A percentile compares a stretch with the other conserved stretches of the same genome.
phyloP scores from a whole-genome alignment of 2,797 vertebrate species.

The Neolamprologus multifasciatus region DNA sequence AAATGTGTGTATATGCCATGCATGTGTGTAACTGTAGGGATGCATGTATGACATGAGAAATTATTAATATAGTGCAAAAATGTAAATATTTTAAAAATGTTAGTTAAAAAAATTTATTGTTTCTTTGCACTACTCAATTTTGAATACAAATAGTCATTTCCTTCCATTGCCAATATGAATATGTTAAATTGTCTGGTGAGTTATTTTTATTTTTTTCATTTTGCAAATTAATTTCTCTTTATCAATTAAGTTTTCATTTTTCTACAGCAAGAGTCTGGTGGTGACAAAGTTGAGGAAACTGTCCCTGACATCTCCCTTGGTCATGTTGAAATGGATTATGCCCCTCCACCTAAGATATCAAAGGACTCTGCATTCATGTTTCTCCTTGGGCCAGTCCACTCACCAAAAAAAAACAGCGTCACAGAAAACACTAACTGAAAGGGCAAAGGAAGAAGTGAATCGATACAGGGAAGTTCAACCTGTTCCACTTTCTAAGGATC shows the following conservation, averaged over 20 bases:
- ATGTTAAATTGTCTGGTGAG: not conserved
- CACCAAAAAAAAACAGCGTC: not conserved
- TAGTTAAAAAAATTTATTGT: rapidly evolving
- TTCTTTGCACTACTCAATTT: not conserved
- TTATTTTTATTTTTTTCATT: not conserved
- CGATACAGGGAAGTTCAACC: not conserved
- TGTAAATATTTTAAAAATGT: not conserved
- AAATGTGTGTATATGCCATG: not conserved
- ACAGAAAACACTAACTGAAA: not conserved
- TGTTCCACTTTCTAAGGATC: not conserved
- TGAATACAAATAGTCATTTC: not conserved
- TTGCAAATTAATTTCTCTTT: not conserved
- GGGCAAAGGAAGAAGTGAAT: not conserved
- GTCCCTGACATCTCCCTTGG: not conserved
- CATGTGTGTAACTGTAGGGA: not conserved
- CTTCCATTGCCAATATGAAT: not conserved
- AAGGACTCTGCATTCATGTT: not conserved
- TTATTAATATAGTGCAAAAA: not conserved
- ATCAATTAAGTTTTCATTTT: not conserved
- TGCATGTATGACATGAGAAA: not conserved
- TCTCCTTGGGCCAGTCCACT: not conserved
- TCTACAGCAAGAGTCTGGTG: not conserved
- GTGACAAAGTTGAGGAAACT: not conserved
- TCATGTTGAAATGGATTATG: not conserved
- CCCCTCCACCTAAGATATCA: not conserved